phyloP scores from a whole-genome alignment of 2,113 vertebrate genomes.

The Nicator chloris region DNA sequence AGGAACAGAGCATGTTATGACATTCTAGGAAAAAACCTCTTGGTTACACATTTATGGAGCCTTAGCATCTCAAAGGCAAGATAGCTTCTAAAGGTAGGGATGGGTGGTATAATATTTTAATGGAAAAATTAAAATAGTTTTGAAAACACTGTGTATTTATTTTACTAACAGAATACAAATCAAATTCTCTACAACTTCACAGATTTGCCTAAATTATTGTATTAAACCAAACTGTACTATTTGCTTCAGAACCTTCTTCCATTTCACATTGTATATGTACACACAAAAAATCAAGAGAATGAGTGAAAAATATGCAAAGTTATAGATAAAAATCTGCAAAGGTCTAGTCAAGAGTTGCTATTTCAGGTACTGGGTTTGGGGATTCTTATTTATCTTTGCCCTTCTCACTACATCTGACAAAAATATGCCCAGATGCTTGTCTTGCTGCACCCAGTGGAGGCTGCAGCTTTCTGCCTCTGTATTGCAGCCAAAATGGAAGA shows the following conservation, averaged over 20 bases:
- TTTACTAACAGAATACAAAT: background rate
- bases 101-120: background rate
- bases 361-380: background rate
- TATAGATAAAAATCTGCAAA: background rate
- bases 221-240: background rate
- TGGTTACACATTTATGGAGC: background rate
- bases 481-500: background rate
- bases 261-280: background rate
- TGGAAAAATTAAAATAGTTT: background rate
- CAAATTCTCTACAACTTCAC: background rate
- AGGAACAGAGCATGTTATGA: background rate
- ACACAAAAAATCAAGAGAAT: background rate
- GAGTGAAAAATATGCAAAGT: background rate
- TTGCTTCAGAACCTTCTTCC: background rate
- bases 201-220: background rate
- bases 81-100: background rate
- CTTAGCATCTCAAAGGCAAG: background rate
- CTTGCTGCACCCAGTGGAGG: background rate
- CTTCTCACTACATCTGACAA: background rate
- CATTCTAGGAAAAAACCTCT: background rate
- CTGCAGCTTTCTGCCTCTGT: background rate
- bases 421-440: background rate
- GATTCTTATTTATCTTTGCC: background rate
- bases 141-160: background rate
- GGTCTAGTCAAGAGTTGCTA: background rate